These are phyloP conservation scores for Sinocyclocheilus anshuiensis DNA, from an alignment of 2,113 vertebrate genomes.

Conservation along the genomic window DNA sequence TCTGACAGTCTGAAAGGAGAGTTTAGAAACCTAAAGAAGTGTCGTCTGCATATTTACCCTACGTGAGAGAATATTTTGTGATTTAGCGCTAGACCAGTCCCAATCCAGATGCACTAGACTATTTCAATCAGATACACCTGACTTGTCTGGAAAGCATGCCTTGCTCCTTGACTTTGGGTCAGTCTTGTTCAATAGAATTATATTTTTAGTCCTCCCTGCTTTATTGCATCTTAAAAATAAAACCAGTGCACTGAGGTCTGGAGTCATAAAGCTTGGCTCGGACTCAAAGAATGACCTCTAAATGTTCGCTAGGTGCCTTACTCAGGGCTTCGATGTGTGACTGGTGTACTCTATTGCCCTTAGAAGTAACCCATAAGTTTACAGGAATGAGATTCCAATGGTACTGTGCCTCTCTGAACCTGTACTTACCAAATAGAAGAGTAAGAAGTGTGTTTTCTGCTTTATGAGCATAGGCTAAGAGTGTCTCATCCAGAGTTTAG, in stretches of 20 bases:
- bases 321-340: not conserved
- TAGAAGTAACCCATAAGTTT: not conserved
- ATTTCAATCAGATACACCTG: conserved; percentile 76
- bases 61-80: conserved; percentile 9
- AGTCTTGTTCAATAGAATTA: conserved; percentile 42
- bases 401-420: not conserved
- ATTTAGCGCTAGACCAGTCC: conserved; percentile 33
- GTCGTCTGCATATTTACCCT: conserved; percentile 11
- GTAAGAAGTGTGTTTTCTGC: not conserved
- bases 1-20: conserved; percentile 28
- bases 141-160: not conserved
- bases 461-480: too few relatives aligned
- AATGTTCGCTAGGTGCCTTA: not conserved
- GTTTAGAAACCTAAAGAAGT: conserved; percentile 11
- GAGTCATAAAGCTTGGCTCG: conserved; percentile 33
- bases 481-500: too few relatives aligned
- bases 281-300: conserved; percentile 3
- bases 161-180: conserved; percentile 35
- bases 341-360: not conserved
- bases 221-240: conserved; percentile 57
- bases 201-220: conserved; percentile 41
- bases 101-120: conserved; percentile 67
- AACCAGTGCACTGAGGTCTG: conserved; percentile 31
- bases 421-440: not conserved
- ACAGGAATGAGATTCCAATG: not conserved